Conservation (phyloP, 2,888 invertebrate genomes). For the Archaeoteleia sp. region DNA sequence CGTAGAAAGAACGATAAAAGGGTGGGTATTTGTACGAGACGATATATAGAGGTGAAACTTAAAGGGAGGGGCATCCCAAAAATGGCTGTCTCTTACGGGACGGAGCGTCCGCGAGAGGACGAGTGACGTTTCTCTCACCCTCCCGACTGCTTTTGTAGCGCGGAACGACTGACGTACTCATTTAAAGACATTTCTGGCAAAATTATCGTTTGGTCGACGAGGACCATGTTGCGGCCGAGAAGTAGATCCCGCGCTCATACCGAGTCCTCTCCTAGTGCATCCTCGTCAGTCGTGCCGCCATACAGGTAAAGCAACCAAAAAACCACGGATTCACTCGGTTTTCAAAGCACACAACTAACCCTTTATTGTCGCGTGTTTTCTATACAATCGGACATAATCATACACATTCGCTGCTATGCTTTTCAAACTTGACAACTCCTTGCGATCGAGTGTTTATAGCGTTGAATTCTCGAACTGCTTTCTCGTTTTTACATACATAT, state of each 20-base stretch:
- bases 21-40: slow-evolving; percentile 56
- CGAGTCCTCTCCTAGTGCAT: slow-evolving; percentile 39
- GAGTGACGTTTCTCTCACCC: slow-evolving; percentile 49
- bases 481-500: too few species aligned
- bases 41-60: slow-evolving; percentile 61
- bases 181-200: slow-evolving; percentile 6
- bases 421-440: too few species aligned
- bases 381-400: too few species aligned
- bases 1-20: slow-evolving; percentile 41
- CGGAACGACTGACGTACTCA: slow-evolving; percentile 57
- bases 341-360: too few species aligned
- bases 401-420: too few species aligned
- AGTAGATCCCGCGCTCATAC: slow-evolving; percentile 34
- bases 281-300: slow-evolving; percentile 36
- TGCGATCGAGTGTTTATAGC: too few species aligned
- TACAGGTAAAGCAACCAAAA: slow-evolving; percentile 48
- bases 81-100: slow-evolving; percentile 72
- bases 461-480: too few species aligned
- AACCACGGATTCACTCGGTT: too few species aligned
- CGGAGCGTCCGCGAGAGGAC: slow-evolving; percentile 65
- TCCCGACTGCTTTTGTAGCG: slow-evolving; percentile 62
- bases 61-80: slow-evolving; percentile 73
- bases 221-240: slow-evolving; percentile 36
- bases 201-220: slow-evolving; percentile 54
- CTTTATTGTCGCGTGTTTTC: too few species aligned